These are phyloP conservation scores for Microctenopoma stevenorrisi DNA, from an alignment of 2,797 vertebrate species.

Conservation along the genomic window DNA sequence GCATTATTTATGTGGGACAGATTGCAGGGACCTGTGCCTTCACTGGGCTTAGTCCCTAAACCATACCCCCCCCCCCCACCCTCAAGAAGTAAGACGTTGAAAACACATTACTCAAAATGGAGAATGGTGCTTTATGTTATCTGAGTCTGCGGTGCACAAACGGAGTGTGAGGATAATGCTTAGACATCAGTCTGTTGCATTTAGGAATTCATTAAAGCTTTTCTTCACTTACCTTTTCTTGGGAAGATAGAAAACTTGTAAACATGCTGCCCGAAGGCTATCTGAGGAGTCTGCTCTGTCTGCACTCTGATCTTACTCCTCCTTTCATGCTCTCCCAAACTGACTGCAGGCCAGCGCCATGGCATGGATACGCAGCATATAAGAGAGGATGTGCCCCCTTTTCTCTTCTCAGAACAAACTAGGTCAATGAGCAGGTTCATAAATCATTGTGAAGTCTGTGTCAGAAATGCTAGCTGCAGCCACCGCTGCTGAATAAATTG, in stretches of 20 bases:
- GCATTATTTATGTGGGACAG: constrained; percentile 83
- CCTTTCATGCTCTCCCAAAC: constrained; percentile 34
- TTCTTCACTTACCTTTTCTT: constrained; percentile 45
- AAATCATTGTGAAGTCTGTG: constrained; percentile 84
- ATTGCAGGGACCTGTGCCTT: constrained; percentile 61
- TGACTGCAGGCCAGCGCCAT: constrained; percentile 44
- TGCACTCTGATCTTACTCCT: constrained; percentile 43
- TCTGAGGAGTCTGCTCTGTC: constrained; percentile 28
- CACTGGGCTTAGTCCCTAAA: constrained; percentile 52
- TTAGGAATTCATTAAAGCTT: constrained; percentile 35
- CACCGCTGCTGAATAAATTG: constrained; percentile 80
- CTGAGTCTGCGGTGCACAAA: constrained; percentile 7
- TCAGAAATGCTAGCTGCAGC: constrained; percentile 77
- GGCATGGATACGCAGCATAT: constrained; percentile 53
- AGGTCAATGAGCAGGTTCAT: constrained; percentile 86
- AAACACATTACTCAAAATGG: constrained; percentile 49
- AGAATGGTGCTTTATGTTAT: constrained; percentile 30
- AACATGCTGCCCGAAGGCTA: constrained; percentile 34
- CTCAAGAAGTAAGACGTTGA: constrained; percentile 51
- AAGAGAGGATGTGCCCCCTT: constrained; percentile 66
- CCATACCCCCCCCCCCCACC: constrained; percentile 40
- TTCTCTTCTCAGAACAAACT: constrained; percentile 78
- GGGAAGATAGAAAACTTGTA: constrained; percentile 38
- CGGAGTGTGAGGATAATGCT: constrained; percentile 25
- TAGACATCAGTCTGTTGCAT: constrained; percentile 31